phyloP scores from a whole-genome alignment of 2,888 invertebrate genomes.

The Melieria crassipennis region DNA sequence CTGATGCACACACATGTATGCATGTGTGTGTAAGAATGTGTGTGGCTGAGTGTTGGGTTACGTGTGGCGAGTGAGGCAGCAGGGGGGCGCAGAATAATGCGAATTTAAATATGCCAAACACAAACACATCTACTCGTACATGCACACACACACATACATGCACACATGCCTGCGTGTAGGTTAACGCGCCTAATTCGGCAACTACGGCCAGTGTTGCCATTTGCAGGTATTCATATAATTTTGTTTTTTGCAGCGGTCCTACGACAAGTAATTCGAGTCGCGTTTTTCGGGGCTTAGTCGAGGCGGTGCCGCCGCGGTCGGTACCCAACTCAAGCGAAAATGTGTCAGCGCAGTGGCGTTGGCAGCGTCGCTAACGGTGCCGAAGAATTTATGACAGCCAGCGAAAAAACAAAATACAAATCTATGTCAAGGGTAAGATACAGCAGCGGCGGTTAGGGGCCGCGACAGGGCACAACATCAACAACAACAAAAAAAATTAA shows the following conservation, averaged over 20 bases:
- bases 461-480: not conserved
- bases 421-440: not conserved
- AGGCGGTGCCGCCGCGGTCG: not conserved
- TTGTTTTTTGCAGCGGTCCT: not conserved
- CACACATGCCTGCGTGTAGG: not conserved
- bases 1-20: no score
- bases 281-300: not conserved
- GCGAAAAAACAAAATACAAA: not conserved
- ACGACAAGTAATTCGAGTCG: not conserved
- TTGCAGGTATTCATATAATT: not conserved
- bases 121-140: not conserved
- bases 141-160: not conserved
- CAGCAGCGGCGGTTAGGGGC: not conserved
- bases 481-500: not conserved
- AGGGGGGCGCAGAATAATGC: conserved; percentile 10
- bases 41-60: no score
- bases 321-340: not conserved
- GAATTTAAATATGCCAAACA: conserved; percentile 26
- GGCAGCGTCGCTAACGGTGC: not conserved
- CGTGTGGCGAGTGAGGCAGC: no score
- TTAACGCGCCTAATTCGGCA: no score
- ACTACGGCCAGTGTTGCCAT: no score
- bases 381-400: conserved; percentile 15
- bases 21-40: no score
- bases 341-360: not conserved